Evolutionary conservation across 2,113 vertebrate genomes (phyloP), one percentile per base, ranked within the genome.

Genomic region (Myanophis thanlyinensis): DNA sequence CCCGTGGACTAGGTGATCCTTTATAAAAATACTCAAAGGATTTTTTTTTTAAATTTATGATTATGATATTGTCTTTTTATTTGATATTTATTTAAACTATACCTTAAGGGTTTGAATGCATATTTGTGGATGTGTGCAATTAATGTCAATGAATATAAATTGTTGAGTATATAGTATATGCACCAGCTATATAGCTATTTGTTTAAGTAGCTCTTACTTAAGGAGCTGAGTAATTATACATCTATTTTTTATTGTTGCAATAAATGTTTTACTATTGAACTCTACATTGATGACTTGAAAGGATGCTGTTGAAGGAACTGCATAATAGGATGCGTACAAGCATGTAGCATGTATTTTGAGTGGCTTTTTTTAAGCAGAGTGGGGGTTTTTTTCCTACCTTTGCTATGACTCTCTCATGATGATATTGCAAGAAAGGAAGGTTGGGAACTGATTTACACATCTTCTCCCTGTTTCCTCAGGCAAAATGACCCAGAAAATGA

Each of bases 241-340:
- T 93, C 80, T 93, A 20, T 95, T 62, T 93, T 97, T 97, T 96
- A 93, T 97, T 97, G 95, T 92, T 96, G 96, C 92, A 40, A 48
- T 96, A 94, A 94, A 95, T 94, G 94, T 97, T 97, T 98, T 95
- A 96, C 96, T 89, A 96, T 96, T 97, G 96, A 97, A 97, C 93
- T 95, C 97, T 97, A 95, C 94, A 93, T 53, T 97, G 95, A 97
- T 95, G 91, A 46, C n/a, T 95, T 93, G 59, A 96, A 96, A 92
- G 96, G 88, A 92, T 87, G 13, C 35, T 35, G n/a, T 35, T 73
- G n/a, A 35, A 35, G n/a, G n/a, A 73, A n/a, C 13, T 40, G 18
- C 40, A 40, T 40, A 80, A 18, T 40, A 80, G 67, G 35, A 40
- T 80, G 18, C 96, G 53, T 91, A 10, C 4, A 1, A 8, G 47